Conservation (phyloP, 2,888 invertebrate species). For the Salpingus planirostris region DNA sequence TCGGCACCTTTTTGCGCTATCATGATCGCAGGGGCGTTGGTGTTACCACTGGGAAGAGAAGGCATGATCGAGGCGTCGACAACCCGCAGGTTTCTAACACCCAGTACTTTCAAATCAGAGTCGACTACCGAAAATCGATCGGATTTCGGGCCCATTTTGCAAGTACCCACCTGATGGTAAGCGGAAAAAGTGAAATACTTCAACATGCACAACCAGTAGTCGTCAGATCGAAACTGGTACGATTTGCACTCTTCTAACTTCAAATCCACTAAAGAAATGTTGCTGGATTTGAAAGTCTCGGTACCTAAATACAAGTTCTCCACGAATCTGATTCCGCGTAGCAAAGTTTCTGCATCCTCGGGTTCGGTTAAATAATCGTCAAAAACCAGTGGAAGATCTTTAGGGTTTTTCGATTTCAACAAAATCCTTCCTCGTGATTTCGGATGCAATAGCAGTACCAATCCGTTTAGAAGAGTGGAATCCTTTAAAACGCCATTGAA, state of each 20-base stretch:
- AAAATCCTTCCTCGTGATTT: neutral
- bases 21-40: slow-evolving; percentile 76
- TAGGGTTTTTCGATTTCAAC: neutral
- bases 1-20: slow-evolving; percentile 76
- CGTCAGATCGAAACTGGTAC: slow-evolving; percentile 2
- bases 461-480: neutral
- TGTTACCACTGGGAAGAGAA: slow-evolving; percentile 66
- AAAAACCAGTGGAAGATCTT: slow-evolving; percentile 37
- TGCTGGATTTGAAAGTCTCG: too few species aligned
- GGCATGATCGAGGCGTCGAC: slow-evolving; percentile 82
- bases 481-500: slow-evolving; percentile 12
- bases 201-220: slow-evolving; percentile 2
- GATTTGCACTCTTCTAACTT: neutral
- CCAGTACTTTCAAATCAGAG: slow-evolving; percentile 7
- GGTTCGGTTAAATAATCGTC: slow-evolving; percentile 53
- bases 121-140: slow-evolving; percentile 11
- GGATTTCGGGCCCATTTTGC: slow-evolving; percentile 10
- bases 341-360: slow-evolving; percentile 46
- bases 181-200: neutral
- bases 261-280: neutral
- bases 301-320: slow-evolving; percentile 37
- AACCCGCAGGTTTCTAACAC: slow-evolving; percentile 56
- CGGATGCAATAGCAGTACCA: neutral
- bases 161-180: slow-evolving; percentile 6
- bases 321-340: slow-evolving; percentile 43